Conservation (phyloP, 1,140 invertebrate species). For the Centruroides sculpturatus region DNA sequence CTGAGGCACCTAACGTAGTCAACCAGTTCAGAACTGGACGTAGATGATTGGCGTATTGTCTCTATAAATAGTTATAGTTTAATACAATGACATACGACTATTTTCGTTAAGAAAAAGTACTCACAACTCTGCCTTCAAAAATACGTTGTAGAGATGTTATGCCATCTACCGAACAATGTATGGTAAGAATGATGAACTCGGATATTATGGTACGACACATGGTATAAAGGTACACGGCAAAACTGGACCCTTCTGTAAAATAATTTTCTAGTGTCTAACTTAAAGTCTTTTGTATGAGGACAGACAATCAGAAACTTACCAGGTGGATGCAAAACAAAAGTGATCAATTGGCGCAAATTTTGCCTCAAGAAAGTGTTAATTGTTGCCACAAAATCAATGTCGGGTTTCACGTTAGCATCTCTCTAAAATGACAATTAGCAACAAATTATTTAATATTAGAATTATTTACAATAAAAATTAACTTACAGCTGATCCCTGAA, state of each 20-base stretch:
- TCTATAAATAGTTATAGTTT: no score
- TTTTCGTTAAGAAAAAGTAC: slow-evolving; percentile 8
- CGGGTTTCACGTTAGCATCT: slow-evolving; percentile 20
- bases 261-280: no score
- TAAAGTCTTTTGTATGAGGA: no score
- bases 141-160: slow-evolving; percentile 26
- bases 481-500: not conserved
- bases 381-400: slow-evolving; percentile 29
- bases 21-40: no score
- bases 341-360: slow-evolving; percentile 22
- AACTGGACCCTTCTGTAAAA: slow-evolving; percentile 15
- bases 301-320: slow-evolving; percentile 13
- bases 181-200: slow-evolving; percentile 26
- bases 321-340: slow-evolving; percentile 22
- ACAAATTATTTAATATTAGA: not conserved
- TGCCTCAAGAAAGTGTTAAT: slow-evolving; percentile 24
- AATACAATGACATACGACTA: no score
- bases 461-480: not conserved
- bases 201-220: slow-evolving; percentile 18
- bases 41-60: no score
- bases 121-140: slow-evolving; percentile 28
- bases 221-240: slow-evolving; percentile 18
- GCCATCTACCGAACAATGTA: slow-evolving; percentile 28
- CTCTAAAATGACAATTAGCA: slow-evolving; percentile 20
- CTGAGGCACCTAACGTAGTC: no score